Percentiles rank a stretch among this genome's conserved stretches.
Evolutionary conservation across 2,888 invertebrate species (phyloP).

Genomic region (Agrochola circellaris): DNA sequence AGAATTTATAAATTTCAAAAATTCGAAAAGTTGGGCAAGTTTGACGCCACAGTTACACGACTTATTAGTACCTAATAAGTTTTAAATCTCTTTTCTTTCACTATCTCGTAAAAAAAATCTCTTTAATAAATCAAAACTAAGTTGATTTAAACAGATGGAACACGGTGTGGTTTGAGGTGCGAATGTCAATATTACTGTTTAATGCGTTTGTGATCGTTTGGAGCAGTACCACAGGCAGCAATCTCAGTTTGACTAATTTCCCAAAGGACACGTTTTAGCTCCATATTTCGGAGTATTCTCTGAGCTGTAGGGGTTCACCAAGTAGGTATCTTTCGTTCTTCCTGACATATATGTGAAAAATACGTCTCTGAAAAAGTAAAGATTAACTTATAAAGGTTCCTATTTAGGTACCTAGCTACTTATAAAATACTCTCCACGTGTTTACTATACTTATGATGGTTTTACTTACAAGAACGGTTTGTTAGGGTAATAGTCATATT

Average conservation of each 20-base stretch:
- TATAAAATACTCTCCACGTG: neutral
- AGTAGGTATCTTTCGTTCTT: slow-evolving; percentile 81
- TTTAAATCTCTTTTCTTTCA: neutral
- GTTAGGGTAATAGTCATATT: slow-evolving; percentile 82
- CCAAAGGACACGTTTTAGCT: slow-evolving; percentile 83
- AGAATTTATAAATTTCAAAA: neutral
- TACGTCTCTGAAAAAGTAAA: slow-evolving; percentile 79
- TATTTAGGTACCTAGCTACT: neutral
- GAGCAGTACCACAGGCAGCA: neutral
- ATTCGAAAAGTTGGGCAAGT: slow-evolving; percentile 6
- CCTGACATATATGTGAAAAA: slow-evolving; percentile 87
- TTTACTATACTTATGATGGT: neutral
- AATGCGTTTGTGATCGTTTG: neutral
- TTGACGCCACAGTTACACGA: neutral
- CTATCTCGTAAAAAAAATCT: neutral
- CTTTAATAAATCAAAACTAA: neutral
- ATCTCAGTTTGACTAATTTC: slow-evolving; percentile 21
- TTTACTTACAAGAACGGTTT: slow-evolving; percentile 83
- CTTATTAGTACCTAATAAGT: neutral
- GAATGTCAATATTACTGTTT: slow-evolving; percentile 9
- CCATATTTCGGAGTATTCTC: slow-evolving; percentile 77
- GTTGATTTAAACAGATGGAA: neutral
- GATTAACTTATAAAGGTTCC: neutral
- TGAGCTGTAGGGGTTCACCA: slow-evolving; percentile 83
- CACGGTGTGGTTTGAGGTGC: neutral